Conservation (phyloP, 2,797 vertebrate genomes). For the Syndactyla subalaris region DNA sequence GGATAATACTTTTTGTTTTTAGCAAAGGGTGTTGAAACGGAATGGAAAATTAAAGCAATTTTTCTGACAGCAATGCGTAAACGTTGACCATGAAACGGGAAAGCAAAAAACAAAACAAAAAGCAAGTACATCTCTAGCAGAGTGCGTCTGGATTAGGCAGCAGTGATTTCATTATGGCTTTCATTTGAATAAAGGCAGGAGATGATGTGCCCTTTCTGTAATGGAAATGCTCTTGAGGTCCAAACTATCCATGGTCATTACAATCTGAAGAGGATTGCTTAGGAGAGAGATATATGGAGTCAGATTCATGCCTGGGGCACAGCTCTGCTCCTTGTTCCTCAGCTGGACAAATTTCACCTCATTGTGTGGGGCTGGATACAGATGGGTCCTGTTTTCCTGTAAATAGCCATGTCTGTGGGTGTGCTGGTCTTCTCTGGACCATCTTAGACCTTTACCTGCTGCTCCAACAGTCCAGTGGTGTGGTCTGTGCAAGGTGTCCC, state of each 20-base stretch:
- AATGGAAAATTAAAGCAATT: constrained; percentile 70
- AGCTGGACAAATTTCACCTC: fast-evolving
- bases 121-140: constrained; percentile 5
- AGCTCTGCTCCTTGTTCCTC: fast-evolving
- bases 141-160: constrained; percentile 20
- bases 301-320: neutral
- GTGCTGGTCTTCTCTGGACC: neutral
- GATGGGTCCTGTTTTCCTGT: neutral
- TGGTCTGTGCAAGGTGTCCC: neutral
- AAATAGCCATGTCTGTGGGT: neutral
- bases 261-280: constrained; percentile 25
- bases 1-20: constrained; percentile 63
- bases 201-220: constrained; percentile 52
- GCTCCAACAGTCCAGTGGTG: neutral
- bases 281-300: neutral
- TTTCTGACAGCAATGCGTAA: constrained; percentile 53
- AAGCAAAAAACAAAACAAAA: constrained; percentile 25
- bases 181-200: constrained; percentile 53
- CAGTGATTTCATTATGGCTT: constrained; percentile 53
- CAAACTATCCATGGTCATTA: constrained; percentile 31
- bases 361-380: neutral
- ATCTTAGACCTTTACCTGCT: neutral
- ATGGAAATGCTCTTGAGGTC: constrained; percentile 58
- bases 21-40: constrained; percentile 52
- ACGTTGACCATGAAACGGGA: constrained; percentile 38